Evolutionary conservation across 2,888 invertebrate species (phyloP), one percentile per base, ranked within the genome.

Genomic region (Stenodera caucasica): DNA sequence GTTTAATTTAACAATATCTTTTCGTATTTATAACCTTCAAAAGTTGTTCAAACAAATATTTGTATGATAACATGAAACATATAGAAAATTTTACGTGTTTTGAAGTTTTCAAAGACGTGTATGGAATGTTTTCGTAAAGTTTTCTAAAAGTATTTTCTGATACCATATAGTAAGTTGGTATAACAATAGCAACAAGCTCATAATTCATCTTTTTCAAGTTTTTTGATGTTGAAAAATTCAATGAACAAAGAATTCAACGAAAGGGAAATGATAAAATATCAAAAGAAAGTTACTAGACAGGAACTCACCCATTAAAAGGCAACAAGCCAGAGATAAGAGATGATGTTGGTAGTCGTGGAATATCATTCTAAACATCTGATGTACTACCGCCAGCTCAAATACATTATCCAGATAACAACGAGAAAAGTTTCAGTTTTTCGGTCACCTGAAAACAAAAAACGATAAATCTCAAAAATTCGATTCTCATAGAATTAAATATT

Each of bases 241-340:
- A 49, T 55, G 32, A 33, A 21, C 49, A 29, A 40, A 45, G 14
- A 49, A 14, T 9, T 23, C 23, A n/a, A 45, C 11, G 23, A 23
- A 49, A 49, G 49, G n/a, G 40, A 23, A 58, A 51, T 35, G 49
- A 45, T 58, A 37, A 53, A 51, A 37, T 54, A 57, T 62, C 55
- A 32, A 62, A 61, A 58, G 32, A 51, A 55, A 37, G 11, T 40
- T 40, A 40, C 11, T 18, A 18, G 9, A 40, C 40, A 40, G 40
- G 21, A 60, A 68, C 70, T 67, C 58, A 70, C 70, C 69, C 60
- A 62, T 60, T 40, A 67, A 56, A 40, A 70, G 60, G 63, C 69
- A 69, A 57, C 59, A 66, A 53, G 65, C 64, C 57, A 68, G 56
- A 29, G 66, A 49, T 49, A 56, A 26, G 50, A 61, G 55, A 57